Evolutionary conservation across 2,888 invertebrate genomes (phyloP).

Genomic region (Troides aeacus): DNA sequence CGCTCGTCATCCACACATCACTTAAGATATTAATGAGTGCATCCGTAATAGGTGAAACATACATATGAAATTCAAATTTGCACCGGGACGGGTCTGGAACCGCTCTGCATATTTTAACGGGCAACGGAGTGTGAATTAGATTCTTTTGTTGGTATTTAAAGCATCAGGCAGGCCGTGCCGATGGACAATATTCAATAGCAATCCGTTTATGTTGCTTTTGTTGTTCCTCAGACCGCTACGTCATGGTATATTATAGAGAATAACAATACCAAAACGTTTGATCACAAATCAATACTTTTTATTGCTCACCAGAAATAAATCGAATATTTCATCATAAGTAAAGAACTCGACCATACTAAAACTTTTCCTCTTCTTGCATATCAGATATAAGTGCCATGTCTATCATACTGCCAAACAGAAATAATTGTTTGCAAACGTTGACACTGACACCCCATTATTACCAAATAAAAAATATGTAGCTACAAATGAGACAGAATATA

Average conservation of each 20-base stretch:
- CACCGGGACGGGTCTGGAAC: slow-evolving; percentile 67
- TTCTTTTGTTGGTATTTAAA: slow-evolving; percentile 78
- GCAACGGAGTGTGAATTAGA: slow-evolving; percentile 79
- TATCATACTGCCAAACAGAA: neutral
- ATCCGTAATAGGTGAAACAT: slow-evolving; percentile 79
- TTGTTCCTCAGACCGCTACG: neutral
- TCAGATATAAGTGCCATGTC: too few species aligned
- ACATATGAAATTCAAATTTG: slow-evolving; percentile 80
- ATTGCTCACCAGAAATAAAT: too few species aligned
- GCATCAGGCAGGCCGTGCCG: slow-evolving; percentile 59
- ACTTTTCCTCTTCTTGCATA: too few species aligned
- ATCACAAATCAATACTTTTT: too few species aligned
- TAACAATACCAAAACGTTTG: too few species aligned
- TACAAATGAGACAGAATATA: neutral
- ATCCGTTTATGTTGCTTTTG: slow-evolving; percentile 31
- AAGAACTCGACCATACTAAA: too few species aligned
- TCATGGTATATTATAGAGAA: neutral
- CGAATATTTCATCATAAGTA: too few species aligned
- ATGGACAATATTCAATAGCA: slow-evolving; percentile 61
- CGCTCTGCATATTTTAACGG: slow-evolving; percentile 78
- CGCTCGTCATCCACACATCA: slow-evolving; percentile 64
- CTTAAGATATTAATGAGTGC: slow-evolving; percentile 80
- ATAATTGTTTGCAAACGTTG: neutral
- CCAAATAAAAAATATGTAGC: neutral
- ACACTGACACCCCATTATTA: neutral